These are phyloP conservation scores for Sipha maydis DNA, from an alignment of 2,888 invertebrate species.

Conservation along the genomic window DNA sequence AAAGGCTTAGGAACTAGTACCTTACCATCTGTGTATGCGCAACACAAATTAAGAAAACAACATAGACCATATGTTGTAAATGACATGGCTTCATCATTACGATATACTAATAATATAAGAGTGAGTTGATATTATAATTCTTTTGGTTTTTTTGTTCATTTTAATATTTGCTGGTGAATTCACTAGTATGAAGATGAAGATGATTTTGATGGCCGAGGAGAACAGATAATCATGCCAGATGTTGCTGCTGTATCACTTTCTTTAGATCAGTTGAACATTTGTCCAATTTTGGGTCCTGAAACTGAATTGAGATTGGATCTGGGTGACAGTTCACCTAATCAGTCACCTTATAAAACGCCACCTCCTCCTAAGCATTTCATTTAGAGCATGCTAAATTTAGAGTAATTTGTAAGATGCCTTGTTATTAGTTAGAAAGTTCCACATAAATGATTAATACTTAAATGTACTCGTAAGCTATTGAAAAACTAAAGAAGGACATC, in stretches of 20 bases:
- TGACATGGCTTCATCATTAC: constrained; percentile 54
- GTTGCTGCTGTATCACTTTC: constrained; percentile 61
- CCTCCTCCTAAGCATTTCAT: constrained; percentile 61
- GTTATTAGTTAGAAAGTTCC: constrained; percentile 19
- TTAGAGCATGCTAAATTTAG: constrained; percentile 35
- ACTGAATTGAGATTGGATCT: constrained; percentile 53
- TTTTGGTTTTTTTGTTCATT: background rate
- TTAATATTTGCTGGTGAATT: constrained; percentile 16
- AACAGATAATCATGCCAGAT: constrained; percentile 54
- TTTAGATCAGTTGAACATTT: constrained; percentile 52
- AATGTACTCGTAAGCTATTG: background rate
- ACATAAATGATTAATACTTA: constrained; percentile 21
- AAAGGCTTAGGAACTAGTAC: constrained; percentile 59
- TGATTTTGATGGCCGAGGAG: constrained; percentile 51
- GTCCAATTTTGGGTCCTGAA: constrained; percentile 53
- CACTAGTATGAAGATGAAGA: constrained; percentile 43
- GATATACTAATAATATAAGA: constrained; percentile 45
- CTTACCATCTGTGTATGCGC: constrained; percentile 41
- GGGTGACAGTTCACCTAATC: constrained; percentile 56
- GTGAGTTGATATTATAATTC: constrained; percentile 11
- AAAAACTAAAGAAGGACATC: background rate
- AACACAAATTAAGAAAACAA: constrained; percentile 56
- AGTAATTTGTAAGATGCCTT: constrained; percentile 27
- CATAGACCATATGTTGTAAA: constrained; percentile 50
- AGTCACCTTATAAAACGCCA: constrained; percentile 59